phyloP scores from a whole-genome alignment of 2,797 vertebrate genomes.

The Esox lucius region DNA sequence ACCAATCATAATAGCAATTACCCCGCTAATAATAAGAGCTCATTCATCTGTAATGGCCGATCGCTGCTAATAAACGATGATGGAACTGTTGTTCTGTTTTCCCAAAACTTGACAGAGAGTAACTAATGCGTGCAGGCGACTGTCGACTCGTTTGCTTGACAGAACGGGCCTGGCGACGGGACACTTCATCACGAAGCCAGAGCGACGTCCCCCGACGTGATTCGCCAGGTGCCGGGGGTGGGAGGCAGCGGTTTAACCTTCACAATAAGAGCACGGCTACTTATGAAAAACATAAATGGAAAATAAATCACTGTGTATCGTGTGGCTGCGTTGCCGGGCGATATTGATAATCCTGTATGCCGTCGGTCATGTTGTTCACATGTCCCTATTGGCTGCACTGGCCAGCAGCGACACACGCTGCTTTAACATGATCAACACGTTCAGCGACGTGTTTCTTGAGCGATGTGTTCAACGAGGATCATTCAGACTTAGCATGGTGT shows the following conservation, averaged over 20 bases:
- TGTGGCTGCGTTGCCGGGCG: not conserved
- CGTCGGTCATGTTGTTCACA: not conserved
- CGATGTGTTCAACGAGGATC: not conserved
- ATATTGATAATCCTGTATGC: not conserved
- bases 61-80: slow-evolving; percentile 49
- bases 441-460: not conserved
- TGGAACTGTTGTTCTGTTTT: slow-evolving; percentile 43
- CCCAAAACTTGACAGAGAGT: slow-evolving; percentile 14
- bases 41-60: slow-evolving; percentile 56
- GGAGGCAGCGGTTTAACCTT: not conserved
- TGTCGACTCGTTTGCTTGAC: not conserved
- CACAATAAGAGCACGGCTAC: not conserved
- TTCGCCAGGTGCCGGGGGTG: not conserved
- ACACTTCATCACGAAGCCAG: not conserved
- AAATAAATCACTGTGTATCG: not conserved
- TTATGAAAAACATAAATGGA: not conserved
- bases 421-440: not conserved
- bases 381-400: not conserved
- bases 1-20: slow-evolving; percentile 65
- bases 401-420: not conserved
- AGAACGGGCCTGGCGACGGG: slow-evolving; percentile 4
- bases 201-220: not conserved
- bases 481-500: not conserved
- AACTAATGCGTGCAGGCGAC: not conserved
- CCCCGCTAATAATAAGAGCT: slow-evolving; percentile 56